Conservation (phyloP, 2,797 vertebrate species). For the Acropternis orthonyx region DNA sequence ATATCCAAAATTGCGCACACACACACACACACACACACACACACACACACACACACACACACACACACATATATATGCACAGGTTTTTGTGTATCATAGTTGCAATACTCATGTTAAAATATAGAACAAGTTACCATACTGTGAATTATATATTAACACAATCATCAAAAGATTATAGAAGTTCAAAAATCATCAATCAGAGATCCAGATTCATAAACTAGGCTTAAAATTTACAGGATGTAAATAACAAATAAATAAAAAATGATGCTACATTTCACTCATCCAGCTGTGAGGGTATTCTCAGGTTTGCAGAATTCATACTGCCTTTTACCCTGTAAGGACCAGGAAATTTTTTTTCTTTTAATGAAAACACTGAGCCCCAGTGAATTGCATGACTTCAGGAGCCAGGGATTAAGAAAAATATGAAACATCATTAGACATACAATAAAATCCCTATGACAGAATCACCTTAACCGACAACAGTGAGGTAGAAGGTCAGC, state of each 20-base stretch:
- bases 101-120: not conserved
- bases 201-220: not conserved
- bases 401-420: constrained; percentile 45
- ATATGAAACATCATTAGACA: constrained; percentile 31
- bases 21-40: not conserved
- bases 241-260: not conserved
- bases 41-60: not conserved
- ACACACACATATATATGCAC: not conserved
- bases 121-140: not conserved
- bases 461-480: constrained; percentile 28
- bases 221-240: not conserved
- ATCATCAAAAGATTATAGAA: not conserved
- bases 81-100: not conserved
- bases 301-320: not conserved
- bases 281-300: not conserved
- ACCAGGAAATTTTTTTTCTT: not conserved
- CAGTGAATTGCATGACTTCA: constrained; percentile 11
- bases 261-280: not conserved
- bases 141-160: not conserved
- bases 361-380: constrained; percentile 24
- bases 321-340: not conserved
- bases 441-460: constrained; percentile 34
- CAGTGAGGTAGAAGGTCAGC: not conserved
- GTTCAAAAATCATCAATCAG: not conserved
- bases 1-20: not conserved